Evolutionary conservation across 2,888 invertebrate genomes (phyloP), one percentile per base, ranked within the genome.

Genomic region (Gandaritis pyraliata): DNA sequence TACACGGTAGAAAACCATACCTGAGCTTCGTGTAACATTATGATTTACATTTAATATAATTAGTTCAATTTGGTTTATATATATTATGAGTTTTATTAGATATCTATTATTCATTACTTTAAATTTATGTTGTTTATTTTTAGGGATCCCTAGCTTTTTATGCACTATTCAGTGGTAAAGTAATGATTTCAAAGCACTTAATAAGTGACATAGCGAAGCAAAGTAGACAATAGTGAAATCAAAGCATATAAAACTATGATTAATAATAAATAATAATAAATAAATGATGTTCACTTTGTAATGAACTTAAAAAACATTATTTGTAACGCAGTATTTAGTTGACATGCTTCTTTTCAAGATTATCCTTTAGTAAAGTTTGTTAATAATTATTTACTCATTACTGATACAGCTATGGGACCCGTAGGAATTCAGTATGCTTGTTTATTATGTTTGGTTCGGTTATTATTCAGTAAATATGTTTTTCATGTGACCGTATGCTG

Each of bases 341-440:
- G n/a, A 15, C 15, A 23, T 54, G 54, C 54, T 45, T 54, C 30
- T 4, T n/a, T n/a, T 16, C 15, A 39, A 16, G 16, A 10, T 43
- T 16, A 15, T 43, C 16, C 43, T 30, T 30, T 33, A 52, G 52
- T 36, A 36, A 13, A 13, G 23, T 43, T 23, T 33, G 41, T 16
- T 11, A 30, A 54, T 33, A 36, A 18, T 36, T 36, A 54, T 12
- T 23, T n/a, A 39, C 12, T 38, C 8, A 36, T 48, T 29, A 48
- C 36, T 36, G 38, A 49, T 52, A 59, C 59, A 62, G 69, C 64
- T 63, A 43, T 60, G 64, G 68, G 60, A 63, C 62, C 68, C 64
- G 2, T 70, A 68, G 65, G 66, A 46, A 41, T 64, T 67, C 64
- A 53, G 64, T 71, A 61, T 61, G 62, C 65, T 64, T 67, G 33